A percentile compares a stretch with the other conserved stretches of the same genome.
These are phyloP conservation scores for Cebidichthys violaceus DNA, from an alignment of 2,113 vertebrate species.

Conservation along the genomic window DNA sequence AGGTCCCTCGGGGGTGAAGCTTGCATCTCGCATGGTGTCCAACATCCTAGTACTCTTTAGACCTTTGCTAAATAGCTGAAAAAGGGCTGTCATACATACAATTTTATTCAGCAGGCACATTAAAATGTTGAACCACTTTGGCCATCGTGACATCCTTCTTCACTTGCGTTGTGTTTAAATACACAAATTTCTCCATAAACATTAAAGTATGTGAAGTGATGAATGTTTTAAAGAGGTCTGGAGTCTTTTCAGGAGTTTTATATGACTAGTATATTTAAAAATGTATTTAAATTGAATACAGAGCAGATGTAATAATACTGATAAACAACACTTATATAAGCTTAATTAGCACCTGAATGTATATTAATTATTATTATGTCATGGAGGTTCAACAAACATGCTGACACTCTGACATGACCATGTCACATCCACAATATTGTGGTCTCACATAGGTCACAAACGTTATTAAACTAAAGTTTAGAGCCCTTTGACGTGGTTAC, in stretches of 20 bases:
- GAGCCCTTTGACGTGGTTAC: conserved; percentile 22
- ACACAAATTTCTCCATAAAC: not conserved
- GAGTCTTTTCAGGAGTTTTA: not conserved
- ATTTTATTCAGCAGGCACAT: conserved; percentile 7
- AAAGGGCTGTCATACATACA: conserved; percentile 4
- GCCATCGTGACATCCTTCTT: not conserved
- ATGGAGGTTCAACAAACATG: not conserved
- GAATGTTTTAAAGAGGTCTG: not conserved
- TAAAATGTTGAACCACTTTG: conserved; percentile 7
- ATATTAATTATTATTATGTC: not conserved
- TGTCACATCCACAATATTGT: conserved; percentile 9
- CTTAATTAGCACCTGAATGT: not conserved
- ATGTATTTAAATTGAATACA: not conserved
- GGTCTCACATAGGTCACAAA: conserved; percentile 15
- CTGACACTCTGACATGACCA: not conserved
- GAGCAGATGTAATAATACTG: not conserved
- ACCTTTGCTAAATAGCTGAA: conserved; percentile 27
- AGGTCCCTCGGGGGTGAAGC: not conserved
- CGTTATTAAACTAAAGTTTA: conserved; percentile 52
- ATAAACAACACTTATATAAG: not conserved
- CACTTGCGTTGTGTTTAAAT: conserved; percentile 16
- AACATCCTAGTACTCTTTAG: not conserved
- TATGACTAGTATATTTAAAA: not conserved
- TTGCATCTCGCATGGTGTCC: not conserved
- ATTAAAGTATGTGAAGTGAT: not conserved